Base-by-base conservation (phyloP, 2,888 invertebrate species). In the Idaea biselata region DNA sequence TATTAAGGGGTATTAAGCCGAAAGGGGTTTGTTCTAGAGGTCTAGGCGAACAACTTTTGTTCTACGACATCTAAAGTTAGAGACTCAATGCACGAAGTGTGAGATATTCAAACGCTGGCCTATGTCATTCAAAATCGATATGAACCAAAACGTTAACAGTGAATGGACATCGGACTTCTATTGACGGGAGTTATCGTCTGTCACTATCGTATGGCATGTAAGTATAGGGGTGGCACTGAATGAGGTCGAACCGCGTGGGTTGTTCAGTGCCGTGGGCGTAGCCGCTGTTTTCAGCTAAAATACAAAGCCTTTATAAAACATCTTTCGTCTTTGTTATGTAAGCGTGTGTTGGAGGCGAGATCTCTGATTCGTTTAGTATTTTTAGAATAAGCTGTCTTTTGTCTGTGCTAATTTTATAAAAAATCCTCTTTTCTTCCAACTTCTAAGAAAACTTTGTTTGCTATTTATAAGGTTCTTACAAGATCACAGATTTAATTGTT, bases 211-310 rank as follows among this genome's bases (percentile, higher is more conserved):
- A 18, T 7, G 16, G 57, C 11, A 11, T 57, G 18, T 57, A 18
- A 57, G 17, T 25, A 18, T 61, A 32, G 32, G 44, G 18, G 60
- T 65, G 58, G 60, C 56, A 44, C 58, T 60, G 16, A 57, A 58
- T 58, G 55, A 61, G 65, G 68, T 64, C 60, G 62, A 16, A 58
- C 65, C 61, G 72, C 67, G 73, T 71, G 64, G 77, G 73, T 67
- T 64, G 62, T 54, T 44, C 44, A 14, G 79, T 67, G 70, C 53
- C 31, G 76, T 76, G 72, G 78, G 77, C 73, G 75, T 63, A 64
- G 66, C 63, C 58, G 63, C 62, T 18, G 44, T 18, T 62, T 58
- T 54, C 60, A 58, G 56, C 64, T 59, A 58, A 62, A 65, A 33
- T 73, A 63, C 62, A 67, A 69, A 68, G 62, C 63, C 62, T 61